Percentiles rank a stretch among this genome's conserved stretches.
Evolutionary conservation across 2,888 invertebrate genomes (phyloP).

Genomic region (Rotaria sp.): DNA sequence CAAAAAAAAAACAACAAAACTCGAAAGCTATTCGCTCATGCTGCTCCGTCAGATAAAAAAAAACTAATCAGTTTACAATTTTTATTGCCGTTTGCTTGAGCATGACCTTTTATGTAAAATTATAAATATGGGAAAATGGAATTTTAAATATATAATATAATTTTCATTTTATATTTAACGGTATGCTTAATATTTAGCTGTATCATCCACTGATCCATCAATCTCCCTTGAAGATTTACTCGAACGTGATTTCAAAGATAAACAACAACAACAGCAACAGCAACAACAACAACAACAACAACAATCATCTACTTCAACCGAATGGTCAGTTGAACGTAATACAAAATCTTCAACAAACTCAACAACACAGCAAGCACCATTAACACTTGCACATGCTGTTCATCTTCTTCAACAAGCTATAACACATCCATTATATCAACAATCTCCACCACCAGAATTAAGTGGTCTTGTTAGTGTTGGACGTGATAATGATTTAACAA

Average conservation of each 20-base stretch:
- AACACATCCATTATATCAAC: conserved; percentile 10
- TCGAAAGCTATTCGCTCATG: background rate
- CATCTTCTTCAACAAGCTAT: conserved; percentile 29
- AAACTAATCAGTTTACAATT: background rate
- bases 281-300: background rate
- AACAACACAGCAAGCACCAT: background rate
- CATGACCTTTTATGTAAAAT: background rate
- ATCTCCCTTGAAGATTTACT: conserved; percentile 27
- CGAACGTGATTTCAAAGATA: conserved; percentile 12
- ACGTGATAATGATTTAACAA: background rate
- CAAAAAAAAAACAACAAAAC: background rate
- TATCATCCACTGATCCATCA: background rate
- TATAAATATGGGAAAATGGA: background rate
- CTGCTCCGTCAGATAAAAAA: background rate
- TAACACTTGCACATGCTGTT: conserved; percentile 25
- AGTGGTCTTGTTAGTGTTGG: background rate
- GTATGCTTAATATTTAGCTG: background rate
- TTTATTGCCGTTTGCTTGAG: background rate
- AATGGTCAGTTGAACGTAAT: background rate
- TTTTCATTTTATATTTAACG: background rate
- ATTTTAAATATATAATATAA: background rate
- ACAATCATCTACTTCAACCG: background rate
- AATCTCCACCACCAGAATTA: conserved; percentile 17
- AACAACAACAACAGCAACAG: background rate
- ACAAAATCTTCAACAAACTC: background rate